phyloP scores from a whole-genome alignment of 2,888 invertebrate species.

The Axea sp. region DNA sequence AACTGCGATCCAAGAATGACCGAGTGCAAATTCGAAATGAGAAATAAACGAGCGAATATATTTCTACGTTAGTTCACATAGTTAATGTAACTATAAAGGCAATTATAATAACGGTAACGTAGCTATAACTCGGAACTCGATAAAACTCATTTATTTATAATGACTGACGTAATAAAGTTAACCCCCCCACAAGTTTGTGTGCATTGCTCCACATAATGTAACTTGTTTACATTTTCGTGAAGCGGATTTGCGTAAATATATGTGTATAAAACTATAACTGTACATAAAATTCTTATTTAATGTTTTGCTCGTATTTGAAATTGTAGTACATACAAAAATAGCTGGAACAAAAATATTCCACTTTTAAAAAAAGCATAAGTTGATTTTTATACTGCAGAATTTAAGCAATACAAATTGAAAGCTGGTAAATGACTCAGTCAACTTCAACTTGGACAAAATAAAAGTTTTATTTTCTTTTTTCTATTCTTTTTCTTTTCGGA shows the following conservation, averaged over 20 bases:
- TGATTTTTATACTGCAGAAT: no score
- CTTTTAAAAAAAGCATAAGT: neutral
- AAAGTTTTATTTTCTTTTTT: no score
- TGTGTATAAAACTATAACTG: neutral
- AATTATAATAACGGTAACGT: slow-evolving; percentile 31
- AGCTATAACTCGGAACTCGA: slow-evolving; percentile 24
- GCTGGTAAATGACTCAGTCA: no score
- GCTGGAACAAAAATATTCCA: neutral
- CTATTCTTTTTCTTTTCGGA: no score
- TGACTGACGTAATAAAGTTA: slow-evolving; percentile 24
- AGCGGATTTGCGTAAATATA: slow-evolving; percentile 5
- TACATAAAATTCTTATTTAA: slow-evolving; percentile 21
- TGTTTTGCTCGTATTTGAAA: neutral
- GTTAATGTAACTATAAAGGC: slow-evolving; percentile 20
- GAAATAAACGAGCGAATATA: neutral
- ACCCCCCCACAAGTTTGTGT: slow-evolving; percentile 3
- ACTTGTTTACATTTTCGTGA: slow-evolving; percentile 28
- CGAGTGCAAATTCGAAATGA: neutral
- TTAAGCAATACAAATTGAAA: no score
- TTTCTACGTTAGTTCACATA: slow-evolving; percentile 20
- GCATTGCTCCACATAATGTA: slow-evolving; percentile 27
- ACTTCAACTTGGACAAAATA: no score
- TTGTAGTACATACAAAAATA: slow-evolving; percentile 1
- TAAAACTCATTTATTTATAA: slow-evolving; percentile 45
- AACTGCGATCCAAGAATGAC: slow-evolving; percentile 1